Evolutionary conservation across 2,113 vertebrate genomes (phyloP).

Genomic region (Labeo catla): DNA sequence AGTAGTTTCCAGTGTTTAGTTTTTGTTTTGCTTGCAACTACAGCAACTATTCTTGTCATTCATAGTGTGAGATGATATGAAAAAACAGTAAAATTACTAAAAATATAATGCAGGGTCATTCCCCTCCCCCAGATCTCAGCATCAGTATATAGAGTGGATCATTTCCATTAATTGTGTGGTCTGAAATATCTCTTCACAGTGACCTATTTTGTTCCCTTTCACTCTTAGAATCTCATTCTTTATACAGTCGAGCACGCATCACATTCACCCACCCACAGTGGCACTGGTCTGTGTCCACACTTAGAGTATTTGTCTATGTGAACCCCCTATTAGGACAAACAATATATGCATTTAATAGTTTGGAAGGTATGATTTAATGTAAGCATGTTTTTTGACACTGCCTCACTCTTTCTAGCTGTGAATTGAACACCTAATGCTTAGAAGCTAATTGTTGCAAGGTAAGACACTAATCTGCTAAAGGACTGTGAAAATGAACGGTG

Average conservation of each 20-base stretch:
- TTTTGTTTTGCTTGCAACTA: conserved; percentile 2
- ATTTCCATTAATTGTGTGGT: conserved; percentile 21
- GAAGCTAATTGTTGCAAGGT: conserved; percentile 7
- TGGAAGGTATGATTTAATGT: conserved; percentile 5
- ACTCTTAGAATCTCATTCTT: neutral
- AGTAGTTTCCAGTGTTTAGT: neutral
- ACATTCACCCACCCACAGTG: conserved; percentile 18
- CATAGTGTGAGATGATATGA: neutral
- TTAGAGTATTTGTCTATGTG: conserved; percentile 18
- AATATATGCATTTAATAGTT: conserved; percentile 21
- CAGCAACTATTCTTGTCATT: neutral
- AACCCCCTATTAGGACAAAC: neutral
- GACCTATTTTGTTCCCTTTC: conserved; percentile 18
- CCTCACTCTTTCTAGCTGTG: conserved; percentile 35
- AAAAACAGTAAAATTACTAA: neutral
- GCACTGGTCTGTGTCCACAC: neutral
- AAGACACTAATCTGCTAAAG: conserved; percentile 36
- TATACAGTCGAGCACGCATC: neutral
- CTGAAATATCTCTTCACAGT: conserved; percentile 24
- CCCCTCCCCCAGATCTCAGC: neutral
- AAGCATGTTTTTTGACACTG: conserved; percentile 48
- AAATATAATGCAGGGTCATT: neutral
- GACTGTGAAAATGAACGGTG: conserved; percentile 32
- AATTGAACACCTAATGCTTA: conserved; percentile 42
- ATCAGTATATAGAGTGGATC: neutral